Evolutionary conservation across 37 sponge, comb jelly and placozoan species (phyloP).

Genomic region (Eunapius fragilis): DNA sequence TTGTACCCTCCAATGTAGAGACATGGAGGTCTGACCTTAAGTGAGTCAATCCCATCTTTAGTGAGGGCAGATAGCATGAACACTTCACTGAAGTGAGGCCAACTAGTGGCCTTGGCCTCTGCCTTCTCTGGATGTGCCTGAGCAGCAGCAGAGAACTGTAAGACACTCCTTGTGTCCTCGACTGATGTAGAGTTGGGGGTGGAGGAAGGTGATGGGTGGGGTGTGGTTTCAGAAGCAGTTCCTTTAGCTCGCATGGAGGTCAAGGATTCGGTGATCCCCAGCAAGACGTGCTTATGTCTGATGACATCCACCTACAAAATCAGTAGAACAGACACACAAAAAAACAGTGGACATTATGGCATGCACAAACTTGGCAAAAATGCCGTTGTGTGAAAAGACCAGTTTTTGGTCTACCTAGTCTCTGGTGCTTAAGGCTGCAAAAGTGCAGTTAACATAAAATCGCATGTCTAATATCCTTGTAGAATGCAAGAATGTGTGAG

Average conservation of each 20-base stretch:
- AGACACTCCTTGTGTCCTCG: not conserved
- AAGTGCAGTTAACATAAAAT: too few relatives aligned
- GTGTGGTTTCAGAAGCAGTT: not conserved
- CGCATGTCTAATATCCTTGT: too few relatives aligned
- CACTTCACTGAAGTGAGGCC: constrained; percentile 36
- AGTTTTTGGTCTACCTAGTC: too few relatives aligned
- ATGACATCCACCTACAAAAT: constrained; percentile 60
- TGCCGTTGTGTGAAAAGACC: too few relatives aligned
- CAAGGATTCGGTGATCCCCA: constrained; percentile 32
- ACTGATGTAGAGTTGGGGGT: not conserved
- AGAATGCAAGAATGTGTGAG: too few relatives aligned
- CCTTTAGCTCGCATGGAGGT: not conserved
- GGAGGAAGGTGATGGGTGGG: not conserved
- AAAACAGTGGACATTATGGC: not conserved
- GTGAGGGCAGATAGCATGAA: constrained; percentile 75
- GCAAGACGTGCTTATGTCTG: constrained; percentile 50
- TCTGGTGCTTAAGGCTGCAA: too few relatives aligned
- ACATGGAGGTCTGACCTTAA: constrained; percentile 68
- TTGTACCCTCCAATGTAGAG: not conserved
- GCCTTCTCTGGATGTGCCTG: not conserved
- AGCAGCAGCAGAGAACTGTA: not conserved
- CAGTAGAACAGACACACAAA: not conserved
- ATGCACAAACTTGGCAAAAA: too few relatives aligned
- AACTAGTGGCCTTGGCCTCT: not conserved
- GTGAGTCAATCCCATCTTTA: constrained; percentile 69